Percentiles rank a stretch among this genome's conserved stretches.
These are phyloP conservation scores for Callionymus lyra DNA, from an alignment of 2,113 vertebrate genomes.

Conservation along the genomic window DNA sequence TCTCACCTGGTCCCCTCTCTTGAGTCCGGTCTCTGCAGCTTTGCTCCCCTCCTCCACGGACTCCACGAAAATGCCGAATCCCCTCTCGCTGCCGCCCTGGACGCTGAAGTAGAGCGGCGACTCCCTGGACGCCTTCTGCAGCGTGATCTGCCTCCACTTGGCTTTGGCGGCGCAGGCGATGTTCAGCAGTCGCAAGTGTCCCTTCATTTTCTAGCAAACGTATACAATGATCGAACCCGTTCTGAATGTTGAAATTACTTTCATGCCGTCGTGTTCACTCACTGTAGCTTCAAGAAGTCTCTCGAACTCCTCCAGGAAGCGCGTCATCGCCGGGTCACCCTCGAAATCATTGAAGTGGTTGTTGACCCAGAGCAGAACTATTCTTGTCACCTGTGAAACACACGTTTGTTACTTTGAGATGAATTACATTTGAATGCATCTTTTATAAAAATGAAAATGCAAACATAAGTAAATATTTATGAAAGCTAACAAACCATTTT, in stretches of 20 bases:
- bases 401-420: not conserved
- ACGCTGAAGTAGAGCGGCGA: slow-evolving; percentile 82
- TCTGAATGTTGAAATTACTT: too few relatives aligned
- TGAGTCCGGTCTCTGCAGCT: slow-evolving; percentile 87
- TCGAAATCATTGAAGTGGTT: slow-evolving; percentile 99
- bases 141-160: slow-evolving; percentile 86
- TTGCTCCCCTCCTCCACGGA: slow-evolving; percentile 80
- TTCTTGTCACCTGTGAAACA: slow-evolving; percentile 79
- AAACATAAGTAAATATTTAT: not conserved
- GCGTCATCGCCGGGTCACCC: slow-evolving; percentile 87
- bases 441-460: not conserved
- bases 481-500: too few relatives aligned
- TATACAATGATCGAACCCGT: not conserved
- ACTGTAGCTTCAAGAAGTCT: slow-evolving; percentile 84
- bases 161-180: slow-evolving; percentile 96
- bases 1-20: slow-evolving; percentile 87
- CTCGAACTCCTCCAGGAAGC: slow-evolving; percentile 92
- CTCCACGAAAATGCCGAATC: slow-evolving; percentile 90
- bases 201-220: slow-evolving; percentile 87
- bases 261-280: slow-evolving; percentile 43
- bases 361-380: slow-evolving; percentile 94
- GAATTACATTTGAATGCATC: not conserved
- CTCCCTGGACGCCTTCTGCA: slow-evolving; percentile 85
- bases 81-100: slow-evolving; percentile 83
- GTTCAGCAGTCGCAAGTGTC: slow-evolving; percentile 88